Conservation (phyloP, 1,140 invertebrate genomes). For the Mizuhopecten yessoensis region DNA sequence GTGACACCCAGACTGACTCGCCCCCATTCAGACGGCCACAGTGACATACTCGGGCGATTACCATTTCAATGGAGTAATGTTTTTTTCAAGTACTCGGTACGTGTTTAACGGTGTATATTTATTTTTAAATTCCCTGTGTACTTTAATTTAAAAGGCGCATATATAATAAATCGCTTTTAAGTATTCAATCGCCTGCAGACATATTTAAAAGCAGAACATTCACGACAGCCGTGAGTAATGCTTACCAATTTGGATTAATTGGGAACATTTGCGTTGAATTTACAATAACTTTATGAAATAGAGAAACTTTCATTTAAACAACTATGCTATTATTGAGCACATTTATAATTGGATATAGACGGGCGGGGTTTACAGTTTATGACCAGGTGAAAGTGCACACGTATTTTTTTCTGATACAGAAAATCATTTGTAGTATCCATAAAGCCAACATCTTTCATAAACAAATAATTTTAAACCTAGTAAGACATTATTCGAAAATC, state of each 20-base stretch:
- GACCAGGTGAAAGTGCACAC: too few species aligned
- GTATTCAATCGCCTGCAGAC: neutral
- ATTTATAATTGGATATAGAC: too few species aligned
- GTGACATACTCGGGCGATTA: neutral
- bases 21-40: neutral
- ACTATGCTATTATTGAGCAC: too few species aligned
- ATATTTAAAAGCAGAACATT: neutral
- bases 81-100: neutral
- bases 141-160: constrained; percentile 11
- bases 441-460: too few species aligned
- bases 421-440: too few species aligned
- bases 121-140: neutral
- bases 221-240: neutral
- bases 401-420: too few species aligned
- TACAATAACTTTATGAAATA: too few species aligned
- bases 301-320: too few species aligned
- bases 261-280: too few species aligned
- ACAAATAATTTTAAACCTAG: too few species aligned
- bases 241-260: neutral
- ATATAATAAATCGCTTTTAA: neutral
- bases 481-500: too few species aligned
- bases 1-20: neutral
- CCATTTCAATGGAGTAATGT: neutral
- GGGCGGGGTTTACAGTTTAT: too few species aligned
- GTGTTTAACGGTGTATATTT: neutral